These are phyloP conservation scores for Poecilia wingei DNA, from an alignment of 2,797 vertebrate species.

Conservation along the genomic window DNA sequence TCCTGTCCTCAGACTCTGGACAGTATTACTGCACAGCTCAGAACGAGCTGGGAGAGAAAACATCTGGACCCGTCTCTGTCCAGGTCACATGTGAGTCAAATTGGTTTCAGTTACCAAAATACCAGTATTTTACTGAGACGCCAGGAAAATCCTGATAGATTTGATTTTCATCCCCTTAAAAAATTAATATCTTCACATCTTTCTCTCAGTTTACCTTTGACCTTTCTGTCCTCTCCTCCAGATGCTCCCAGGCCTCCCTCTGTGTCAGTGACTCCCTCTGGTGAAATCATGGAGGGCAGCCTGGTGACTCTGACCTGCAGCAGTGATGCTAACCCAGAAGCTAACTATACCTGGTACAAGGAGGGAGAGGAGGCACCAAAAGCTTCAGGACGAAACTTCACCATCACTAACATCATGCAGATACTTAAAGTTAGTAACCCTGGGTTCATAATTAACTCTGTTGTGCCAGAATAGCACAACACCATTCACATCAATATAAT, in stretches of 20 bases:
- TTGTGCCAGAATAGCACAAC: no score
- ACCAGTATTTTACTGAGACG: no score
- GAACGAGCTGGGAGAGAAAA: not conserved
- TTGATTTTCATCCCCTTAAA: no score
- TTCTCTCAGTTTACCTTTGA: not conserved
- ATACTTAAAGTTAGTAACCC: no score
- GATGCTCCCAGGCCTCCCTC: not conserved
- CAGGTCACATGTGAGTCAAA: constrained; percentile 43
- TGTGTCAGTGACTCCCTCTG: constrained; percentile 10
- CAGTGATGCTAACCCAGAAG: constrained; percentile 30
- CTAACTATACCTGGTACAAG: constrained; percentile 38
- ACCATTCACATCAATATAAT: no score
- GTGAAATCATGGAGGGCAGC: constrained; percentile 26
- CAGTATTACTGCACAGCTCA: constrained; percentile 41
- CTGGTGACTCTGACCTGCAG: constrained; percentile 21
- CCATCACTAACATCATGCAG: constrained; percentile 9
- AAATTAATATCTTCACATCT: no score
- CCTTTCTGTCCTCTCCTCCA: not conserved
- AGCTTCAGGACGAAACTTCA: constrained; percentile 32
- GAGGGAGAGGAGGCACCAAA: constrained; percentile 7
- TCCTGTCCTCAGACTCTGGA: constrained; percentile 29
- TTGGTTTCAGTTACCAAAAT: not conserved
- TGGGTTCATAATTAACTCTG: no score
- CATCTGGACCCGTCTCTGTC: not conserved
- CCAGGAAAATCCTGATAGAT: no score